These are phyloP conservation scores for Toxotes lorentzi DNA, from an alignment of 2,797 vertebrate species.

Conservation along the genomic window DNA sequence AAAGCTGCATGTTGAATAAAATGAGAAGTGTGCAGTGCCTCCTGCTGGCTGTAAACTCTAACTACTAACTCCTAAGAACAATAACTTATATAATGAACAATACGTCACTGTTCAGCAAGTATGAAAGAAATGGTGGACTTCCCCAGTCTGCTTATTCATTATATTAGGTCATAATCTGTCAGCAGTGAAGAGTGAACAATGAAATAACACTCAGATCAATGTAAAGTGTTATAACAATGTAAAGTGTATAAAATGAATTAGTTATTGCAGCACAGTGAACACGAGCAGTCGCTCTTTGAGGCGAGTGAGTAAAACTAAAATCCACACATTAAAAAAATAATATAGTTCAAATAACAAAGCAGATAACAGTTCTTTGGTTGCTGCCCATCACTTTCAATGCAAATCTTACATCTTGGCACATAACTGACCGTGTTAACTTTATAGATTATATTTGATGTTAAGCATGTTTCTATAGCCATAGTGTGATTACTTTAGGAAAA, in stretches of 20 bases:
- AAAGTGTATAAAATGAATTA: not conserved
- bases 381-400: slow-evolving; percentile 11
- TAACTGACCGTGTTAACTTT: not conserved
- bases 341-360: slow-evolving; percentile 36
- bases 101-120: not conserved
- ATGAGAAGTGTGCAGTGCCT: slow-evolving; percentile 13
- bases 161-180: not conserved
- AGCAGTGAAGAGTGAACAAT: slow-evolving; percentile 1
- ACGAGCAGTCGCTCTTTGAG: slow-evolving; percentile 19
- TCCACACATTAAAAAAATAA: slow-evolving; percentile 11
- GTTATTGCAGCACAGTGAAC: slow-evolving; percentile 16
- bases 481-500: not conserved
- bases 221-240: not conserved
- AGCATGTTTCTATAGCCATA: not conserved
- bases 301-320: not conserved
- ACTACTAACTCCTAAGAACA: slow-evolving; percentile 22
- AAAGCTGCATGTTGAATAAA: slow-evolving; percentile 22
- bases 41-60: slow-evolving; percentile 58
- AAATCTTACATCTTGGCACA: slow-evolving; percentile 3
- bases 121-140: slow-evolving; percentile 1
- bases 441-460: not conserved
- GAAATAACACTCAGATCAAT: not conserved
- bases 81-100: slow-evolving; percentile 13
- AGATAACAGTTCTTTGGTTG: slow-evolving; percentile 50
- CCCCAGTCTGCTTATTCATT: not conserved